Percentiles rank a stretch among this genome's conserved stretches.
Conservation (phyloP, 2,888 invertebrate genomes). For the Sisyra terminalis region DNA sequence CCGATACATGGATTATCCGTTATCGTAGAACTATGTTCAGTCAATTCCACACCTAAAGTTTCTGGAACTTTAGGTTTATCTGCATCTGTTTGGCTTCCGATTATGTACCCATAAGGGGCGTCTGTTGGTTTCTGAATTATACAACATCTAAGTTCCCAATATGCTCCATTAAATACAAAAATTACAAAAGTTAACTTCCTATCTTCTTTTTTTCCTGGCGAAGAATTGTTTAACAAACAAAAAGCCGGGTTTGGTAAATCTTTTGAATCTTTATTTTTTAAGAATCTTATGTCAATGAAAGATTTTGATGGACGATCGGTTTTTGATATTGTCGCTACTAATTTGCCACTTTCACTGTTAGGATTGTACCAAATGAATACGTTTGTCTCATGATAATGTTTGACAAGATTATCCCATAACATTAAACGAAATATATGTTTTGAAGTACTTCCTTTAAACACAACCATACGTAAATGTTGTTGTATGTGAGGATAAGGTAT, state of each 20-base stretch:
- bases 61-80: background rate
- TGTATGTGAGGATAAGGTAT: constrained; percentile 5
- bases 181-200: constrained; percentile 10
- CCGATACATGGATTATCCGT: too few species aligned
- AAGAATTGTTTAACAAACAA: constrained; percentile 8
- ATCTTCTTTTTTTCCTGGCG: constrained; percentile 6
- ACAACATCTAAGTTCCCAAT: constrained; percentile 12
- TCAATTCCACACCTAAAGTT: background rate
- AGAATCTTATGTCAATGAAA: constrained; percentile 5
- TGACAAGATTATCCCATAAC: constrained; percentile 14
- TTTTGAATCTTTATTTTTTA: background rate
- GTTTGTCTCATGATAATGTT: constrained; percentile 10
- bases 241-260: constrained; percentile 11
- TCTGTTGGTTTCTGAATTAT: constrained; percentile 8
- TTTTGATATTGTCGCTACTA: constrained; percentile 8
- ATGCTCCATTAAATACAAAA: constrained; percentile 11
- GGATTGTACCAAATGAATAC: constrained; percentile 15
- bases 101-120: background rate
- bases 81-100: background rate
- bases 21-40: background rate
- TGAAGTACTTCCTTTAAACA: background rate
- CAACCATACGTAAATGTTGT: constrained; percentile 1
- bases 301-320: constrained; percentile 7
- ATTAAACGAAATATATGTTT: constrained; percentile 11
- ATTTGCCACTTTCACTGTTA: constrained; percentile 8